These are phyloP conservation scores for Ormyrus pomaceus DNA, from an alignment of 2,888 invertebrate species.

Conservation along the genomic window DNA sequence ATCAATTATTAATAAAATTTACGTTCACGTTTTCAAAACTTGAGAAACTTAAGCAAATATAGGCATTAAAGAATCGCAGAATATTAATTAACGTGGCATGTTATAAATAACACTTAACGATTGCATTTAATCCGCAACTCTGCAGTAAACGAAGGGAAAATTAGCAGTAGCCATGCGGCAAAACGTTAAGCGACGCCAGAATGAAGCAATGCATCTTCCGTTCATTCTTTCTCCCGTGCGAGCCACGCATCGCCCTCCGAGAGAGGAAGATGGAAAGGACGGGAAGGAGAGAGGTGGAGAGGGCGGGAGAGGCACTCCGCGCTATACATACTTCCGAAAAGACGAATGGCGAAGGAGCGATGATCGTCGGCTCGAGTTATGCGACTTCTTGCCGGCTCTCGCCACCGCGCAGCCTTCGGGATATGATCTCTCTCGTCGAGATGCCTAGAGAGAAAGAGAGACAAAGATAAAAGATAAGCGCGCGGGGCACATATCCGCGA, in stretches of 20 bases:
- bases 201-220: constrained; percentile 71
- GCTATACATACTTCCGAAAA: constrained; percentile 63
- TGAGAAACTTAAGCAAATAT: too few relatives aligned
- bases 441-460: constrained; percentile 55
- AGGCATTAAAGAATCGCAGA: too few relatives aligned
- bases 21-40: too few relatives aligned
- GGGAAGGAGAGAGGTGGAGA: constrained; percentile 48
- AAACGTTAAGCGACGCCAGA: constrained; percentile 53
- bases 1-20: too few relatives aligned
- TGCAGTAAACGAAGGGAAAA: neutral
- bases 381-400: constrained; percentile 65
- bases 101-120: too few relatives aligned
- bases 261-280: constrained; percentile 35
- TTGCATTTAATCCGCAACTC: too few relatives aligned
- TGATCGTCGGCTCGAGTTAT: constrained; percentile 68
- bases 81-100: too few relatives aligned
- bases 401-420: constrained; percentile 49
- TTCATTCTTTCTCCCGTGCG: constrained; percentile 45
- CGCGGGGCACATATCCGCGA: neutral
- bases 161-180: neutral
- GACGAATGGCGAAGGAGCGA: constrained; percentile 64
- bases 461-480: constrained; percentile 31
- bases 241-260: neutral
- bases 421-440: constrained; percentile 63
- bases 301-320: neutral